These are phyloP conservation scores for Lasioglossum albipes DNA, from an alignment of 1,140 invertebrate species.

Conservation along the genomic window DNA sequence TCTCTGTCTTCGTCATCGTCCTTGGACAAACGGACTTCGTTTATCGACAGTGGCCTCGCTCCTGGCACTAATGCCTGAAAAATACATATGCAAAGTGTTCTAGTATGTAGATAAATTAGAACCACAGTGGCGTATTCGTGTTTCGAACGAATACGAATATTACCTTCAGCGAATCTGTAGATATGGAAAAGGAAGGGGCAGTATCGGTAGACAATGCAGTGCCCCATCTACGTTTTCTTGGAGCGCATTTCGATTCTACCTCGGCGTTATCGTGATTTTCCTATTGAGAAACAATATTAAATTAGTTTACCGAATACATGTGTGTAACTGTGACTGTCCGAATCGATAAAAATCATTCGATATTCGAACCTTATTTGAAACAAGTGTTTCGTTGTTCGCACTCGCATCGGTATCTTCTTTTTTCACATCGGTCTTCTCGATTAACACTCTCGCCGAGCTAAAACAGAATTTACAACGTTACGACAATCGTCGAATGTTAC, in stretches of 20 bases:
- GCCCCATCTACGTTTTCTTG: conserved; percentile 79
- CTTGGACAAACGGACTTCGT: conserved; percentile 78
- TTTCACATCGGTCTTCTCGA: conserved; percentile 61
- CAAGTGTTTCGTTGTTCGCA: conserved; percentile 50
- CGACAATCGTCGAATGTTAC: neutral
- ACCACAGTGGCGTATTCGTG: neutral
- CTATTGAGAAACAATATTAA: conserved; percentile 55
- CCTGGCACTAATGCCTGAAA: conserved; percentile 81
- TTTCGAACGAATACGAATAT: conserved; percentile 19
- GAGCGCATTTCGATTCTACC: conserved; percentile 70
- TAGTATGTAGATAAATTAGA: neutral
- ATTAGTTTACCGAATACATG: conserved; percentile 17
- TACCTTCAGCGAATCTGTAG: conserved; percentile 80
- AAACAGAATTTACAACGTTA: conserved; percentile 39
- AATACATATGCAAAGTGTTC: conserved; percentile 19
- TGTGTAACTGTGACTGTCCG: neutral
- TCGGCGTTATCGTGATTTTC: conserved; percentile 72
- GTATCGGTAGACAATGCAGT: conserved; percentile 70
- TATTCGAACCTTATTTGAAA: conserved; percentile 66
- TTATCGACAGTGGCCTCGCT: conserved; percentile 80
- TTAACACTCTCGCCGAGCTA: conserved; percentile 62
- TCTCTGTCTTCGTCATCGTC: conserved; percentile 76
- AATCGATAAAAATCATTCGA: conserved; percentile 7
- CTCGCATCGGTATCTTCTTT: conserved; percentile 59
- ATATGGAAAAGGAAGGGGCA: conserved; percentile 77